Evolutionary conservation across 2,888 invertebrate species (phyloP).

Genomic region (Pyrrhosoma nymphula): DNA sequence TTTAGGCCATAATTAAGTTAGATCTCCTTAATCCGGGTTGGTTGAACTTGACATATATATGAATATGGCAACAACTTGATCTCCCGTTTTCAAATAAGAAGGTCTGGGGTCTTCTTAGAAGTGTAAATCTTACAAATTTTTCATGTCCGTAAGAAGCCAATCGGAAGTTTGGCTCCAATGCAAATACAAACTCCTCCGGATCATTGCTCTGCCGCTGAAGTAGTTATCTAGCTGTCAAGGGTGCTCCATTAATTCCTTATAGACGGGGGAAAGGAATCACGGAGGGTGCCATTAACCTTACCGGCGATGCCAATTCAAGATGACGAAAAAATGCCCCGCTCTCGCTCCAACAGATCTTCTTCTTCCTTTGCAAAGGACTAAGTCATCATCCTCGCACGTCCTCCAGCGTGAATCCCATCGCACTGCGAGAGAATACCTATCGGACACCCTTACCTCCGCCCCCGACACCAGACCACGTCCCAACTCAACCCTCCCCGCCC

Average conservation of each 20-base stretch:
- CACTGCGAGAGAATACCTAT: slow-evolving; percentile 38
- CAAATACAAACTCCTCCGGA: background rate
- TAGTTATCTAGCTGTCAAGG: slow-evolving; percentile 8
- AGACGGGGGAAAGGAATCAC: background rate
- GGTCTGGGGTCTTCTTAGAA: background rate
- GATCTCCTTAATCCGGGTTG: no score
- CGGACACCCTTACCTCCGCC: background rate
- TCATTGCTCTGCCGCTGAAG: background rate
- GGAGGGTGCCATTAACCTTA: slow-evolving; percentile 48
- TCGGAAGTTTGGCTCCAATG: slow-evolving; percentile 30
- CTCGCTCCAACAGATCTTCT: background rate
- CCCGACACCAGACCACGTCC: background rate
- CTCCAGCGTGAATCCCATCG: slow-evolving; percentile 50
- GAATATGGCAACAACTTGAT: background rate
- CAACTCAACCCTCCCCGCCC: background rate
- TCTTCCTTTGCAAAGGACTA: slow-evolving; percentile 56
- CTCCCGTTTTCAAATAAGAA: background rate
- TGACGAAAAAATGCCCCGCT: slow-evolving; percentile 32
- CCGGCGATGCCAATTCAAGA: slow-evolving; percentile 32
- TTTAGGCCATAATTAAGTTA: no score
- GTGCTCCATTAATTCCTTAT: slow-evolving; percentile 10
- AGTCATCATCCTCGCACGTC: slow-evolving; percentile 58
- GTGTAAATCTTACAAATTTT: background rate
- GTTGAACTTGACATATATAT: no score
- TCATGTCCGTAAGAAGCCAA: background rate